Base-by-base conservation (phyloP, 2,113 vertebrate species). In the Onychorhynchus coronatus region DNA sequence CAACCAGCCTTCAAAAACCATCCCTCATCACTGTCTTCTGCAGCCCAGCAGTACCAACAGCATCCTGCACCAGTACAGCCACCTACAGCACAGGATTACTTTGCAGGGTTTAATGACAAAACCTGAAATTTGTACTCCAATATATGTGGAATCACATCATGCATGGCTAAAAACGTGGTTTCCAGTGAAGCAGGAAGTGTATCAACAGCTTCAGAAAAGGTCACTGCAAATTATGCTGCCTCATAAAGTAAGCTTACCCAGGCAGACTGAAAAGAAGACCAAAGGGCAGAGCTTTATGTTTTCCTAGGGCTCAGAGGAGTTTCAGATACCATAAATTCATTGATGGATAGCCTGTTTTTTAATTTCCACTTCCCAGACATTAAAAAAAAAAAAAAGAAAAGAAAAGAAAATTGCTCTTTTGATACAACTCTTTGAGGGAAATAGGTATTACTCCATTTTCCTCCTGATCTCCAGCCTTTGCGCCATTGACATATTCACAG, bases 211-310 rank as follows among this genome's bases (percentile, higher is more conserved):
- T 93, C 79, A 79, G 90, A 65, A 95, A 95, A 95, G 92, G 92
- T 94, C 81, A 76, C 62, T 82, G 90, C 74, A 91, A 94, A 94
- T 96, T 96, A 89, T 31, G 13, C 61, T 82, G 77, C 93, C 39
- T 91, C 81, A 82, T 89, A 79, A 87, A 95, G 65, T 68, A 35
- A 89, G 82, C 49, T 93, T 93, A 89, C 22, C 49, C 56, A 75
- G 66, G 44, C 74, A 94, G 78, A 50, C 47, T 56, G 62, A 52
- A 87, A 78, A 78, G 70, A 85, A 59, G 81, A 89, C 39, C 66
- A 88, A 85, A 89, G 73, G 77, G 33, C 77, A 89, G 35, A 81
- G n/a, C 31, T 86, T 65, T 75, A 31, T 72, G 28, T 50, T 87
- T 95, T 85, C 39, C 66, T 44, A 20, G 53, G 61, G 33, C 68